phyloP scores from a whole-genome alignment of 2,797 vertebrate genomes.

The Catamblyrhynchus diadema region DNA sequence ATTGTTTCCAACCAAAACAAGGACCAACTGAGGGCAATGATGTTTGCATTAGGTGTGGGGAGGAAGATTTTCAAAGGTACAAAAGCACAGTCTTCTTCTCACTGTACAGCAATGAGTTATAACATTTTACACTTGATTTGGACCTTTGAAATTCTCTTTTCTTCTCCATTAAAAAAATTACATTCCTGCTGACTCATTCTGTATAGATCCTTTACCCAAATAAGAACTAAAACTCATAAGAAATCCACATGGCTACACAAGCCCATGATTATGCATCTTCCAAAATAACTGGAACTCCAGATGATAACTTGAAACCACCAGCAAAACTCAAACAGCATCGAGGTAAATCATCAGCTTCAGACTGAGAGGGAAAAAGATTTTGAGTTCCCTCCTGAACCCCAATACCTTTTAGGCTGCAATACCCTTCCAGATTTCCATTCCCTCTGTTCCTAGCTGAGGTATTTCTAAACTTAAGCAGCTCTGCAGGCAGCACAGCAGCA shows the following conservation, averaged over 20 bases:
- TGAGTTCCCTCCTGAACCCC: background rate
- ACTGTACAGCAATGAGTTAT: background rate
- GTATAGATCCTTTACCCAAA: background rate
- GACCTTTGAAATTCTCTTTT: background rate
- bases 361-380: background rate
- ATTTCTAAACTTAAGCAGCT: background rate
- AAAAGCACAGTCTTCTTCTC: background rate
- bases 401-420: background rate
- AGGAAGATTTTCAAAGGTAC: background rate
- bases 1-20: background rate
- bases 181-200: background rate
- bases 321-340: background rate
- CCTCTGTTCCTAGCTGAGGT: background rate
- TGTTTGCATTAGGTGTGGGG: background rate
- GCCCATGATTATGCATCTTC: background rate
- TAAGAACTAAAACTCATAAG: background rate
- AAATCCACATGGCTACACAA: background rate
- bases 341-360: background rate
- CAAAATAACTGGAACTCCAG: background rate
- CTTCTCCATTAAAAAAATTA: background rate
- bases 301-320: background rate
- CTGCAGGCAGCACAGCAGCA: background rate
- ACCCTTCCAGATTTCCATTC: background rate
- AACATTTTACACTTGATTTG: background rate
- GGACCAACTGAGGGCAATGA: background rate